phyloP scores from a whole-genome alignment of 2,888 invertebrate genomes.

The Pimpla rufipes region DNA sequence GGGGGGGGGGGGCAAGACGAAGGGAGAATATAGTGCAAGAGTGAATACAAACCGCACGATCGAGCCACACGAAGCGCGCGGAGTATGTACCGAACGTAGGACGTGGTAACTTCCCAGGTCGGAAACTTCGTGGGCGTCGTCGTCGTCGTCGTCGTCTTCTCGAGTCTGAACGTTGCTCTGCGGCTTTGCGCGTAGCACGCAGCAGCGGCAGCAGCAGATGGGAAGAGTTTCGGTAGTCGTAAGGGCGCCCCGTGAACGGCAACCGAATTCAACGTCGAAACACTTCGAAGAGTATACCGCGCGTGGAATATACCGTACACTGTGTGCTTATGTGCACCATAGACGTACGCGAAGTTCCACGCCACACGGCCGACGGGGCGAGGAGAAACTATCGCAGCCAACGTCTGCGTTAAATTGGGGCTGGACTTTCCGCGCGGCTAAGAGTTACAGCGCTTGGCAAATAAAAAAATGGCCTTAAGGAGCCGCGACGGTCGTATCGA shows the following conservation, averaged over 20 bases:
- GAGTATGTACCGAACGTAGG: constrained; percentile 26
- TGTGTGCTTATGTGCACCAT: background rate
- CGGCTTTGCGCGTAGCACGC: constrained; percentile 18
- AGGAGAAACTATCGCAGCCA: background rate
- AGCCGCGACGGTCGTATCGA: too few species aligned
- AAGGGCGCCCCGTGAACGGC: constrained; percentile 8
- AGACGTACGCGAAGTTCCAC: constrained; percentile 2
- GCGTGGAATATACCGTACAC: constrained; percentile 21
- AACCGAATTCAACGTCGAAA: constrained; percentile 38
- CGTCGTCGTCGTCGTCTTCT: constrained; percentile 40
- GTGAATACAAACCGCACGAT: constrained; percentile 51
- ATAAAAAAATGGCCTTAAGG: too few species aligned
- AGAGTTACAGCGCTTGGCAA: constrained; percentile 15
- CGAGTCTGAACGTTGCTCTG: constrained; percentile 16
- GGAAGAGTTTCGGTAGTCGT: constrained; percentile 41
- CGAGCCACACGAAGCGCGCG: constrained; percentile 22
- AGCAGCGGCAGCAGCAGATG: constrained; percentile 12
- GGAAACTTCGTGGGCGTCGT: constrained; percentile 38
- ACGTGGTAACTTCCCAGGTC: constrained; percentile 43
- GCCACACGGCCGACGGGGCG: background rate
- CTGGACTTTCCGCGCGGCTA: background rate
- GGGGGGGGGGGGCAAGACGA: too few species aligned
- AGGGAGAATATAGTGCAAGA: background rate
- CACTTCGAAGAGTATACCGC: constrained; percentile 36
- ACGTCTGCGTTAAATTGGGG: constrained; percentile 32